A percentile compares a stretch with the other conserved stretches of the same genome.
phyloP scores from a whole-genome alignment of 1,140 invertebrate species.

The Trichonephila clavipes region DNA sequence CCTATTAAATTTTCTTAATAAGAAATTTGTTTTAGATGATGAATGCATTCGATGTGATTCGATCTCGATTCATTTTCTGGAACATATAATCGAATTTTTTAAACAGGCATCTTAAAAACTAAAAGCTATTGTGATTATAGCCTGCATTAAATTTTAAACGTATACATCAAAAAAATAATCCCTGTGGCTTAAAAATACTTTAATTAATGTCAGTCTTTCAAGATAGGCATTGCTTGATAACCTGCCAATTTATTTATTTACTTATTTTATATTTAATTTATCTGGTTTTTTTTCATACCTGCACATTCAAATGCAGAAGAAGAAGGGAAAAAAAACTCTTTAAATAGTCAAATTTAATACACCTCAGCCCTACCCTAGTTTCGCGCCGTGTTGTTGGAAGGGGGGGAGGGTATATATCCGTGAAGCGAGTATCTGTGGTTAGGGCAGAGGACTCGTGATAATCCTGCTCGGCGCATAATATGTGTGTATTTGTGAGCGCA shows the following conservation, averaged over 20 bases:
- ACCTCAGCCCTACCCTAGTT: background rate
- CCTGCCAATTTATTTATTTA: background rate
- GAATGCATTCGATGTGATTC: too few species aligned
- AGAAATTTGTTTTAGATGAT: too few species aligned
- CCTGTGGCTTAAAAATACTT: background rate
- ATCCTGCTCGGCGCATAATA: slow-evolving; percentile 33
- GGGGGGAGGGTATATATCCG: slow-evolving; percentile 46
- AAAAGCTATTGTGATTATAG: too few species aligned
- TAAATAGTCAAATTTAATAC: slow-evolving; percentile 4
- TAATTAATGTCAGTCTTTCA: background rate
- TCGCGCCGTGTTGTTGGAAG: background rate
- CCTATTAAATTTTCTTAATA: too few species aligned
- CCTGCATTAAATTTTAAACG: too few species aligned
- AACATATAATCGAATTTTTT: too few species aligned
- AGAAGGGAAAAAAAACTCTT: background rate
- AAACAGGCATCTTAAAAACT: too few species aligned
- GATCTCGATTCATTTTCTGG: too few species aligned
- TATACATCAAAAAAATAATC: too few species aligned
- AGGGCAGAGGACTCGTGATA: slow-evolving; percentile 51
- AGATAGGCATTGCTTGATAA: background rate
- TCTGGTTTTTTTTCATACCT: background rate
- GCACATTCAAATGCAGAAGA: background rate
- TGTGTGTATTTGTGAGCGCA: slow-evolving; percentile 46
- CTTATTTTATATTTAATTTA: background rate
- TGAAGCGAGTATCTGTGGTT: slow-evolving; percentile 62